Percentiles rank a stretch among this genome's conserved stretches.
Evolutionary conservation across 1,140 invertebrate genomes (phyloP).

Genomic region (Agrilus planipennis): DNA sequence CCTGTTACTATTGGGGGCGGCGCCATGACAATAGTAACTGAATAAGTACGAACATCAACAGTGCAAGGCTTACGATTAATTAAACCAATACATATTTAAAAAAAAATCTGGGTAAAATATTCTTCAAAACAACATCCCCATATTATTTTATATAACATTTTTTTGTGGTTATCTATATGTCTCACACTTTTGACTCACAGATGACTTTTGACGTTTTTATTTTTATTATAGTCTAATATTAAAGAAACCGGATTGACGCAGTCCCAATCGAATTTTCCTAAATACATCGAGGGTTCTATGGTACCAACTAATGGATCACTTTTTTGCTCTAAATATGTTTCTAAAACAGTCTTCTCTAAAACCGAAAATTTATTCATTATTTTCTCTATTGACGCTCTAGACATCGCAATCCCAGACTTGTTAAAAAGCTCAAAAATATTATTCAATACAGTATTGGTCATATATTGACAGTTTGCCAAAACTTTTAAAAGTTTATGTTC

Average conservation of each 20-base stretch:
- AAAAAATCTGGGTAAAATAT: too few relatives aligned
- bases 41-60: too few relatives aligned
- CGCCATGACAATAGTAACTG: too few relatives aligned
- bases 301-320: conserved; percentile 85
- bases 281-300: conserved; percentile 92
- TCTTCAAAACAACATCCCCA: too few relatives aligned
- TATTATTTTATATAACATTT: too few relatives aligned
- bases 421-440: conserved; percentile 50
- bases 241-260: too few relatives aligned
- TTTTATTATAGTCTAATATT: too few relatives aligned
- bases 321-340: conserved; percentile 83
- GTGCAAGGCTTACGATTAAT: too few relatives aligned
- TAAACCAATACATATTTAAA: too few relatives aligned
- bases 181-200: too few relatives aligned
- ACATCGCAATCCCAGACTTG: conserved; percentile 57
- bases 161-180: too few relatives aligned
- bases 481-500: conserved; percentile 74
- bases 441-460: conserved; percentile 58
- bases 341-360: conserved; percentile 58
- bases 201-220: too few relatives aligned
- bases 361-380: conserved; percentile 46
- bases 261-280: conserved; percentile 78
- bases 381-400: conserved; percentile 45
- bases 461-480: conserved; percentile 82
- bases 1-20: conserved; percentile 87